Conservation (phyloP, 2,113 vertebrate species). For the Brevimyrus niger region DNA sequence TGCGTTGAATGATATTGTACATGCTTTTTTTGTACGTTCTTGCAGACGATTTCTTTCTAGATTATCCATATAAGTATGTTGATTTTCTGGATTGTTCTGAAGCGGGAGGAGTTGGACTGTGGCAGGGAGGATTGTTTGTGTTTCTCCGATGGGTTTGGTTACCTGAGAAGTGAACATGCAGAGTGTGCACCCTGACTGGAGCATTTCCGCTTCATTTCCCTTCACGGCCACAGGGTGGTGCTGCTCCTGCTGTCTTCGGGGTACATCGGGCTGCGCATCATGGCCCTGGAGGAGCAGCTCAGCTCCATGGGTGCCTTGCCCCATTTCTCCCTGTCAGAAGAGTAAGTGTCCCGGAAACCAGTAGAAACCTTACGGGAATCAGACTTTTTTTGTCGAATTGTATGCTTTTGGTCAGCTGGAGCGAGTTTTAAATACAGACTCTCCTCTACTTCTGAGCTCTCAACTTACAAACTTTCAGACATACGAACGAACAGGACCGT, state of each 20-base stretch:
- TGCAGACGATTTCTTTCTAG: not conserved
- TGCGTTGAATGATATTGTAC: not conserved
- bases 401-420: not conserved
- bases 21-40: not conserved
- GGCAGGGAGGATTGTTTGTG: not conserved
- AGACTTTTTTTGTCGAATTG: not conserved
- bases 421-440: not conserved
- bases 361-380: not conserved
- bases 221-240: slow-evolving; percentile 47
- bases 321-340: slow-evolving; percentile 29
- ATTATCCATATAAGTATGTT: slow-evolving; percentile 18
- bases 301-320: slow-evolving; percentile 41
- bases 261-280: slow-evolving; percentile 67
- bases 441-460: too few species aligned
- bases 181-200: not conserved
- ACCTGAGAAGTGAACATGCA: not conserved
- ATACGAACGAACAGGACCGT: too few species aligned
- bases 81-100: slow-evolving; percentile 20
- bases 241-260: slow-evolving; percentile 64
- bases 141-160: not conserved
- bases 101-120: not conserved
- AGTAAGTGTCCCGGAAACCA: slow-evolving; percentile 42
- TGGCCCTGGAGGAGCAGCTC: slow-evolving; percentile 68
- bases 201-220: not conserved
- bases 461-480: too few species aligned